These are phyloP conservation scores for Telmatochromis sp. DNA, from an alignment of 2,113 vertebrate species.

Conservation along the genomic window DNA sequence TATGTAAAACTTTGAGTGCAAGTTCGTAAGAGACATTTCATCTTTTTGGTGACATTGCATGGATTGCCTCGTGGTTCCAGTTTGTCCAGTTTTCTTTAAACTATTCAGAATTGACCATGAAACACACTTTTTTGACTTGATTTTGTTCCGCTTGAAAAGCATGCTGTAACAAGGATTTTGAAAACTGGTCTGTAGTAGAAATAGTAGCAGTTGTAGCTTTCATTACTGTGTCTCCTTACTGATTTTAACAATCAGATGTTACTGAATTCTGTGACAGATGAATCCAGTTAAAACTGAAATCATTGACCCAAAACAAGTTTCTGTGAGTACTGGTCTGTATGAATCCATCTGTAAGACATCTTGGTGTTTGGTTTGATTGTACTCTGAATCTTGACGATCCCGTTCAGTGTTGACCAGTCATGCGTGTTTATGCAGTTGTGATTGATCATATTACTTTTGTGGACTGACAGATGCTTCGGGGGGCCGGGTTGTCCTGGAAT, in stretches of 20 bases:
- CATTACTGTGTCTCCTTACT: neutral
- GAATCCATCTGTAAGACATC: neutral
- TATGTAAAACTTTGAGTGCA: neutral
- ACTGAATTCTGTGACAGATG: no score
- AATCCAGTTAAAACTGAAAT: neutral
- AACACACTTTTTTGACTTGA: neutral
- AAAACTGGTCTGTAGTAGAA: neutral
- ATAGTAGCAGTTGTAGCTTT: neutral
- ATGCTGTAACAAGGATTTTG: neutral
- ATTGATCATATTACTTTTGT: neutral
- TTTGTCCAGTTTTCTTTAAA: neutral
- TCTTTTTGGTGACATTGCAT: neutral
- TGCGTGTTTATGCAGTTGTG: fast-evolving
- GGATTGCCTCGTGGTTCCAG: neutral
- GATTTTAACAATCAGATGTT: neutral
- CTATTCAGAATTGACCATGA: neutral
- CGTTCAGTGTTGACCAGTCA: neutral
- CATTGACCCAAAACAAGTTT: neutral
- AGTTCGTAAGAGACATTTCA: neutral
- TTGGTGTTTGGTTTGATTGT: neutral
- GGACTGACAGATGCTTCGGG: neutral
- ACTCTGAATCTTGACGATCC: fast-evolving
- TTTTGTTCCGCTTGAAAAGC: neutral
- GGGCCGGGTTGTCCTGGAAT: neutral
- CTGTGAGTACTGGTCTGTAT: neutral